Base-by-base conservation (phyloP, 1,140 invertebrate genomes). In the Drosophila bifasciata region DNA sequence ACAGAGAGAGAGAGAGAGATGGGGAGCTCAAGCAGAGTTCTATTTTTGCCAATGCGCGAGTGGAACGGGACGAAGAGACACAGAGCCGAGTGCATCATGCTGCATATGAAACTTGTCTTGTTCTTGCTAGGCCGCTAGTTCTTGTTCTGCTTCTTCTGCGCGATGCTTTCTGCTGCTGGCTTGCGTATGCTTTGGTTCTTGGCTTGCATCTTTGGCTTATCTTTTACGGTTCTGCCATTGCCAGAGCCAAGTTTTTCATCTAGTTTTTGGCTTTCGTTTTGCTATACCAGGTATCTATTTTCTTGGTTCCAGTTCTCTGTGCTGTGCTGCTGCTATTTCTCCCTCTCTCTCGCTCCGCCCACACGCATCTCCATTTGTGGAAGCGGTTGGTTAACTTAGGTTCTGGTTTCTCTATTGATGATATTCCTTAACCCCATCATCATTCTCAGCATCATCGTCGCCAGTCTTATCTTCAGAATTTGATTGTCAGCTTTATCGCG, bases 231-330 rank as follows among this genome's bases (percentile, higher is more conserved):
- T 36, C 32, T 36, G 32, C 32, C 32, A 36, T 36, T 73, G 68
- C 51, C 76, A 81, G 77, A 74, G 77, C 77, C 68, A 77, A 81
- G 68, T 81, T 75, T 86, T 85, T 81, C 74, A 76, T 81, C 77
- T 85, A 81, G 81, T 85, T 88, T 79, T 77, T 56, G 57, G 55
- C 45, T 45, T 61, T 57, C 62, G 60, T 28, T 66, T 45, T 41
- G 44, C 36, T 52, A 21, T 6, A n/a, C 25, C 2, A 19, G 15
- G 25, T 32, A 36, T 36, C 4, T 36, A n/a, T 36, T 36, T 67
- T 39, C 40, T 17, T 16, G 50, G 48, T 69, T 69, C 66, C 63
- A 40, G 66, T 69, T 68, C 64, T 67, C 9, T 28, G 8, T 28
- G 25, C 25, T 25, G 25, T 25, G 58, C n/a, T 25, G 17, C 50